These are phyloP conservation scores for Agrochola lota DNA, from an alignment of 2,888 invertebrate genomes.

Conservation along the genomic window DNA sequence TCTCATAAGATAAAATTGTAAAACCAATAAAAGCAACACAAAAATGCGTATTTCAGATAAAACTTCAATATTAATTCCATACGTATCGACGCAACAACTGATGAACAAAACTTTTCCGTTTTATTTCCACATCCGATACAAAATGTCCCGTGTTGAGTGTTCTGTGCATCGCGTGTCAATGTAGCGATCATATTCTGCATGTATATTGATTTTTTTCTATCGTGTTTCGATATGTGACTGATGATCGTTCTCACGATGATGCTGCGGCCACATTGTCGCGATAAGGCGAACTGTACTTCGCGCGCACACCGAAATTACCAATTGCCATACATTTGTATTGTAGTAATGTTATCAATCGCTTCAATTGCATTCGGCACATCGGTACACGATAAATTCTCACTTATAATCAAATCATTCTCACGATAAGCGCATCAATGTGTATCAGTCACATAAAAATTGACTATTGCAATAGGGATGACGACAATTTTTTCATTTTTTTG, in stretches of 20 bases:
- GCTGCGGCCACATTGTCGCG: no score
- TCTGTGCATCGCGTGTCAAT: constrained; percentile 18
- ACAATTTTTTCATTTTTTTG: no score
- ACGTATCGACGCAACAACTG: constrained; percentile 12
- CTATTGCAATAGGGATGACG: no score
- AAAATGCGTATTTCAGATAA: background rate
- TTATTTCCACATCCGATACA: constrained; percentile 22
- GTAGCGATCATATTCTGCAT: constrained; percentile 24
- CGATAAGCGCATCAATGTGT: no score
- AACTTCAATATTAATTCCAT: constrained; percentile 22
- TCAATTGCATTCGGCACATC: no score
- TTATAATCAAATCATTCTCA: no score
- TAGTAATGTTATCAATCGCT: no score
- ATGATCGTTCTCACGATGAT: background rate
- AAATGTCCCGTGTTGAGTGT: constrained; percentile 23
- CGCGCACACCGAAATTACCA: no score
- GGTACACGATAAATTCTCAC: no score
- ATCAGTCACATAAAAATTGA: no score
- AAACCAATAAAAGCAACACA: background rate
- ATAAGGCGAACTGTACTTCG: no score
- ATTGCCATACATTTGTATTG: no score
- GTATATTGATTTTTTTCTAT: background rate
- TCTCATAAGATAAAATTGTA: background rate
- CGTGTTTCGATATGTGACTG: constrained; percentile 1
- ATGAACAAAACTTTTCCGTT: constrained; percentile 11